These are phyloP conservation scores for Rafetus swinhoei DNA, from an alignment of 2,113 vertebrate genomes.

Conservation along the genomic window DNA sequence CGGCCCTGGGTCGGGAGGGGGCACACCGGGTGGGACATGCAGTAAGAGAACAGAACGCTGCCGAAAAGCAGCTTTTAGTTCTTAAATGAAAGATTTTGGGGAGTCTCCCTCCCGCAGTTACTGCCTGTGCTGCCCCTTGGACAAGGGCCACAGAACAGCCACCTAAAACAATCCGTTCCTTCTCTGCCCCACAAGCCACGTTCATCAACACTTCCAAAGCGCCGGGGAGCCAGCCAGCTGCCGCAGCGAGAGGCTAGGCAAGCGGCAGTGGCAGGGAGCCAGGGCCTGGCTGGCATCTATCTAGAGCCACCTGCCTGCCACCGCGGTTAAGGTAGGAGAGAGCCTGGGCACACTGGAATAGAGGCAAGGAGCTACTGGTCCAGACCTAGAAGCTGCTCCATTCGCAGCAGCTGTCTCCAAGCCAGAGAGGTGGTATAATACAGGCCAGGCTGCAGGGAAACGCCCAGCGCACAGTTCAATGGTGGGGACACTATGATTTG, in stretches of 20 bases:
- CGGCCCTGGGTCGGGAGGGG: too few species aligned
- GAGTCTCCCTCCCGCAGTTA: not conserved
- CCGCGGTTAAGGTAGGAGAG: not conserved
- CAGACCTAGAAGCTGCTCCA: not conserved
- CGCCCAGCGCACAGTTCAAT: not conserved
- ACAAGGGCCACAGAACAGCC: not conserved
- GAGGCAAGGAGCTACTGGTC: slow-evolving; percentile 19
- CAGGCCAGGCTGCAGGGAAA: not conserved
- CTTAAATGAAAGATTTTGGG: not conserved
- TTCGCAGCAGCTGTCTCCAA: slow-evolving; percentile 20
- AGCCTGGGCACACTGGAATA: not conserved
- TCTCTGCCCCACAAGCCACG: rapidly evolving
- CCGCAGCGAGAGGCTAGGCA: rapidly evolving
- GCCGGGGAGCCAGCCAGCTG: not conserved
- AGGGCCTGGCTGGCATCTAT: not conserved
- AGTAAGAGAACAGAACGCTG: not conserved
- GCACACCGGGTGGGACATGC: not conserved
- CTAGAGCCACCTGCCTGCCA: not conserved
- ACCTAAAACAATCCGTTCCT: not conserved
- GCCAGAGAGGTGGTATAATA: slow-evolving; percentile 1
- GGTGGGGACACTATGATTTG: not conserved
- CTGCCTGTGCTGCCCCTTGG: not conserved
- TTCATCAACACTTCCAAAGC: not conserved
- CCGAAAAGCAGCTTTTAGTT: not conserved
- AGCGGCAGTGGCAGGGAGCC: not conserved